phyloP scores from a whole-genome alignment of 2,797 vertebrate species.

The Falco rusticolus region DNA sequence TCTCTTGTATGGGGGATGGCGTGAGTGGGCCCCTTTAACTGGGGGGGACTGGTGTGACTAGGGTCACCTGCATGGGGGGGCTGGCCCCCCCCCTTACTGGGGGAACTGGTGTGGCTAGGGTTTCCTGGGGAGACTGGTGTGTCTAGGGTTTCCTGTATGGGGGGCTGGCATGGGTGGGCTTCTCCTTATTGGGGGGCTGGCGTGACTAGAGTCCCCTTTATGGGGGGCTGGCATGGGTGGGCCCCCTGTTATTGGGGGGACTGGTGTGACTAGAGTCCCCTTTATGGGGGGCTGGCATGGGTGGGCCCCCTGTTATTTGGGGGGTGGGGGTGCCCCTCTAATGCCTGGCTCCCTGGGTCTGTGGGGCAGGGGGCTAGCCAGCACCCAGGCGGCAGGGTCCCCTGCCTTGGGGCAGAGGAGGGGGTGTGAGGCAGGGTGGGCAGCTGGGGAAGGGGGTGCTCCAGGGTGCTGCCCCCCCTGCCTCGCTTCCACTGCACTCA shows the following conservation, averaged over 20 bases:
- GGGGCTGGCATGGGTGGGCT: background rate
- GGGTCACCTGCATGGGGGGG: accelerated
- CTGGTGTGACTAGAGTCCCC: background rate
- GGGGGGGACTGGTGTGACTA: background rate
- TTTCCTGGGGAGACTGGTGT: background rate
- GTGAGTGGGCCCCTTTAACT: background rate
- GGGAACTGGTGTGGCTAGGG: too few relatives aligned
- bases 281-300: background rate
- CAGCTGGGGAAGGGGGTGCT: background rate
- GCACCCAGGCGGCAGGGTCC: background rate
- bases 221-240: background rate
- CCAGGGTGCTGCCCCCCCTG: background rate
- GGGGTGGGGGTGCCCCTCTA: background rate
- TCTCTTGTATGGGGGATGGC: accelerated
- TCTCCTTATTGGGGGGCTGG: background rate
- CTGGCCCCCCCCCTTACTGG: too few relatives aligned
- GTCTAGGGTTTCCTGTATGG: background rate
- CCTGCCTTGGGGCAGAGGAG: background rate
- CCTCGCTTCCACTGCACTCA: accelerated
- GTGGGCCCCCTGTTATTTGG: background rate
- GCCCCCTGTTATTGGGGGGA: background rate
- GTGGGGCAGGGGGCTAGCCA: too few relatives aligned
- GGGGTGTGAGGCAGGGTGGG: background rate
- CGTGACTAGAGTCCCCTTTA: accelerated
- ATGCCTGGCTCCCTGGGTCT: accelerated